phyloP scores from a whole-genome alignment of 2,888 invertebrate genomes.

The Campoletis raptor region DNA sequence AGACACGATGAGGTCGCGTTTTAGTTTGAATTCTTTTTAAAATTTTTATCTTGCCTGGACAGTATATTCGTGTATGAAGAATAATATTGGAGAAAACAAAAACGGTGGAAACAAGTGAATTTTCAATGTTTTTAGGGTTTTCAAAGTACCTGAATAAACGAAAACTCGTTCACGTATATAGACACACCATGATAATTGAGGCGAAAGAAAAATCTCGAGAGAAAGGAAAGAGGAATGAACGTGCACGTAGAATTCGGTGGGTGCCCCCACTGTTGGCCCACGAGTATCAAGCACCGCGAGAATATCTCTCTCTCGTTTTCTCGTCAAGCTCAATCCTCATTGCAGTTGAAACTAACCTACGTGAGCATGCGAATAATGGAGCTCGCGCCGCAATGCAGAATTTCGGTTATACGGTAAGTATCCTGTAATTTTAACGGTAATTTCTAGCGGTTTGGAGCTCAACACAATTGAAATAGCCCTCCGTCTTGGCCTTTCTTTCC shows the following conservation, averaged over 20 bases:
- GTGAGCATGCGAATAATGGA: conserved; percentile 78
- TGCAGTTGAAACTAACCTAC: conserved; percentile 33
- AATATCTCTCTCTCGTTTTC: conserved; percentile 50
- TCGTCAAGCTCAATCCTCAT: conserved; percentile 19
- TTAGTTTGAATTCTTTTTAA: conserved; percentile 8
- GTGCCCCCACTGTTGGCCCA: conserved; percentile 11
- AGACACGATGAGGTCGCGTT: conserved; percentile 8
- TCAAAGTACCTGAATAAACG: conserved; percentile 57
- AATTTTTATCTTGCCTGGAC: conserved; percentile 24
- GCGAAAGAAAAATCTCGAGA: conserved; percentile 55
- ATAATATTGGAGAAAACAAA: conserved; percentile 29
- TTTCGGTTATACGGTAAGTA: conserved; percentile 80
- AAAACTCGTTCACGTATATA: conserved; percentile 4
- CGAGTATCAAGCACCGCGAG: conserved; percentile 46
- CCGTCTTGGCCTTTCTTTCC: conserved; percentile 39
- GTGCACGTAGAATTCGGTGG: conserved; percentile 30
- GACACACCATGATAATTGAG: conserved; percentile 8
- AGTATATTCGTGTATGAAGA: not conserved
- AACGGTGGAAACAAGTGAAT: conserved; percentile 17
- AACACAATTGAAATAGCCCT: conserved; percentile 80
- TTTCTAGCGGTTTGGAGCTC: conserved; percentile 76
- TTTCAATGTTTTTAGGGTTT: conserved; percentile 48
- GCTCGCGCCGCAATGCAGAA: conserved; percentile 79
- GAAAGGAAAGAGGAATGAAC: conserved; percentile 38
- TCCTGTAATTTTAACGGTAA: conserved; percentile 81